Base-by-base conservation (phyloP, 2,113 vertebrate genomes). In the Lota lota region DNA sequence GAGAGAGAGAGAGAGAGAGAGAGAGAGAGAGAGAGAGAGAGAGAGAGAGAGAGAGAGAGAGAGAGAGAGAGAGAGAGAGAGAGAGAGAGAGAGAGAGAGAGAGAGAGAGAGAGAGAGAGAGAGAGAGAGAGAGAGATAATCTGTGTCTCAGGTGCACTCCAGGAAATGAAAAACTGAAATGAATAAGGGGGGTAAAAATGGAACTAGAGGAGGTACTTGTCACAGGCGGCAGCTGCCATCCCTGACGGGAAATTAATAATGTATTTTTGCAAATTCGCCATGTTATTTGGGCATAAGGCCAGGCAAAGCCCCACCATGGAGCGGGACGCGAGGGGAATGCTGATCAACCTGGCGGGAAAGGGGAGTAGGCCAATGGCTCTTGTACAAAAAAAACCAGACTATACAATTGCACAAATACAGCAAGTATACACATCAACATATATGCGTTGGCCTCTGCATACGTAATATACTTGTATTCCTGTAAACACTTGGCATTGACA, bases 131-230 rank as follows among this genome's bases (percentile, higher is more conserved):
- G 50, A 47, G 40, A 47, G 40, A 47, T 2, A 47, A 33, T 77
- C 70, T 70, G 70, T 78, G 85, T 88, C 87, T 87, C 87, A 90
- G 85, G 85, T 90, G 87, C 81, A 65, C 69, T 69, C 76, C 77
- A 88, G 85, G 77, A 89, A 89, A 89, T 85, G 75, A 87, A 87
- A 90, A 89, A 83, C 68, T 75, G 79, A 85, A 86, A 84, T 71
- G 70, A 78, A 50, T 18, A 16, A 74, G 70, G 28, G 8, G 20
- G 19, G 67, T 60, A 77, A 66, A 75, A 67, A 70, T 0, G n/a
- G 12, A 73, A 76, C 64, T 66, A 69, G 72, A 82, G 66, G 53
- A 79, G 80, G 53, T 74, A 74, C 79, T 90, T 90, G 86, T 88
- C 88, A 84, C 58, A 8, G 75, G 61, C 72, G 81, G 68, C 54